A percentile compares a stretch with the other conserved stretches of the same genome.
phyloP scores from a whole-genome alignment of 2,797 vertebrate genomes.

The Aplochiton taeniatus region DNA sequence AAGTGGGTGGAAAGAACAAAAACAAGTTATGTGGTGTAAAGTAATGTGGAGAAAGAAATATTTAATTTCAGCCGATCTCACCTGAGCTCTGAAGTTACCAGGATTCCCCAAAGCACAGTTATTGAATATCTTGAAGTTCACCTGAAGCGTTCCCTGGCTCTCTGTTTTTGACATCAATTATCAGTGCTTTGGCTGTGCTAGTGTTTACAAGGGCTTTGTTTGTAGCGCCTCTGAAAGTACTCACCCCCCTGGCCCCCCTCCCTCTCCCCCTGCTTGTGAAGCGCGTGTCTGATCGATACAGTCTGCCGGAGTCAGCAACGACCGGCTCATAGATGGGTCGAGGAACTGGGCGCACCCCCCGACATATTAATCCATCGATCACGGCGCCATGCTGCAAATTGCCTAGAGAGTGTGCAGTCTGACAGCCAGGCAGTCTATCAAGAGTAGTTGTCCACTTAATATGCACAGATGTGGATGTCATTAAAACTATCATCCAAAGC shows the following conservation, averaged over 20 bases:
- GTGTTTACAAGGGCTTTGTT: constrained; percentile 50
- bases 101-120: too few relatives aligned
- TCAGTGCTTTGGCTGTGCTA: constrained; percentile 7
- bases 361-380: constrained; percentile 56
- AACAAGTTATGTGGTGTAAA: too few relatives aligned
- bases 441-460: constrained; percentile 49
- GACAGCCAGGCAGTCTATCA: constrained; percentile 42
- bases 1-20: too few relatives aligned
- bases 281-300: constrained; percentile 59
- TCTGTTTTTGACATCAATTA: constrained; percentile 13
- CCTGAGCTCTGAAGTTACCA: too few relatives aligned
- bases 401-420: constrained; percentile 29
- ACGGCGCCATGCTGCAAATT: constrained; percentile 49
- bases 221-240: constrained; percentile 44
- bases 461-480: constrained; percentile 39
- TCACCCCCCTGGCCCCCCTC: constrained; percentile 21
- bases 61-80: too few relatives aligned
- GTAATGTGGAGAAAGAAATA: too few relatives aligned
- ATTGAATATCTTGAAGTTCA: constrained; percentile 11
- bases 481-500: too few relatives aligned
- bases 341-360: constrained; percentile 24
- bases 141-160: constrained; percentile 6
- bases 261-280: constrained; percentile 15
- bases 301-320: constrained; percentile 39
- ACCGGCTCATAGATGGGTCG: constrained; percentile 30